Conservation (phyloP, 2,797 vertebrate species). For the Coendou prehensilis region DNA sequence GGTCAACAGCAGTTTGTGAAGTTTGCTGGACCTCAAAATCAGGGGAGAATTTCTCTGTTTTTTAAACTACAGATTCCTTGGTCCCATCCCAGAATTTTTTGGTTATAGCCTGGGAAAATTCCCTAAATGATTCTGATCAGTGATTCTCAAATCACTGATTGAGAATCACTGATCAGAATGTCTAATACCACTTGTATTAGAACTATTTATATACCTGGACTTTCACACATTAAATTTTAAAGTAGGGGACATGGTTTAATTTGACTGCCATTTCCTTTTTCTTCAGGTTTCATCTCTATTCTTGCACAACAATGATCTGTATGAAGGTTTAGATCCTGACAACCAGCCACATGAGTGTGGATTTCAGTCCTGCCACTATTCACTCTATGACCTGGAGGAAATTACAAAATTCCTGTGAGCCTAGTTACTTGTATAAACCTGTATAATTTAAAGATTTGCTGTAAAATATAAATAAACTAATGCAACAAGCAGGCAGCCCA, state of each 20-base stretch:
- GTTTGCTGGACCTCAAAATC: not conserved
- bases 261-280: not conserved
- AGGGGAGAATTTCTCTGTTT: constrained; percentile 21
- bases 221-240: not conserved
- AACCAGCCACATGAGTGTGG: not conserved
- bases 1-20: not conserved
- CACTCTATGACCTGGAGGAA: constrained; percentile 30
- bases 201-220: not conserved
- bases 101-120: not conserved
- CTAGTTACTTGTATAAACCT: not conserved
- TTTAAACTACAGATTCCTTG: constrained; percentile 31
- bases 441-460: not conserved
- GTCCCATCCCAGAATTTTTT: not conserved
- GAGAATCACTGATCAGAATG: constrained; percentile 25
- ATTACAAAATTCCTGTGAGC: constrained; percentile 15
- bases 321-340: not conserved
- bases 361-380: not conserved
- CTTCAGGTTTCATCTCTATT: not conserved
- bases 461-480: constrained; percentile 56
- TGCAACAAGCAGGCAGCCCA: not conserved
- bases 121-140: not conserved
- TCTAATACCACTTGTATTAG: not conserved
- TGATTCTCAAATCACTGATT: not conserved
- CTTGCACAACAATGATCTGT: not conserved
- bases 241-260: not conserved